phyloP scores from a whole-genome alignment of 2,113 vertebrate species.

The Natator depressus region DNA sequence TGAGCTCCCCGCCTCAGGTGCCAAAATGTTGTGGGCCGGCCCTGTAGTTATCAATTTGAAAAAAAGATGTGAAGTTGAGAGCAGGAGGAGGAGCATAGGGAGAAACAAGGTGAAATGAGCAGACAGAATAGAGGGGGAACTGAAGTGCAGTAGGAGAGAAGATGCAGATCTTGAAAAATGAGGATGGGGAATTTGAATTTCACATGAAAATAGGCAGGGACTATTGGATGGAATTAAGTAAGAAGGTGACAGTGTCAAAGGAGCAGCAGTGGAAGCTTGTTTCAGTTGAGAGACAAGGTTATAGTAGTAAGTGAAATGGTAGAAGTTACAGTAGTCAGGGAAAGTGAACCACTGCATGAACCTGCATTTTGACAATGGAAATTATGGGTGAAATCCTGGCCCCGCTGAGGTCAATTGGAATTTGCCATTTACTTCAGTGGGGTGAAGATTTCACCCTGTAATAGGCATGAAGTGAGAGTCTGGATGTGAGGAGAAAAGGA shows the following conservation, averaged over 20 bases:
- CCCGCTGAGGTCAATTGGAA: background rate
- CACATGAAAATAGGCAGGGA: background rate
- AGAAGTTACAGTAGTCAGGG: background rate
- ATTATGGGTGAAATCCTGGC: background rate
- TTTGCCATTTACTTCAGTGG: background rate
- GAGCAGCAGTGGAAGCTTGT: background rate
- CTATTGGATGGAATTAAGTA: background rate
- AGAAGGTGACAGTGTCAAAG: background rate
- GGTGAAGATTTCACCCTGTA: background rate
- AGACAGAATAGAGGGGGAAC: background rate
- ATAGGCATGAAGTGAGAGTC: background rate
- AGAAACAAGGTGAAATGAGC: background rate
- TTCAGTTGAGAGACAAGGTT: background rate
- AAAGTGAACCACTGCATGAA: background rate
- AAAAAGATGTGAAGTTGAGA: background rate
- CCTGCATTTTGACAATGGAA: background rate
- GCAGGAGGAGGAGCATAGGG: background rate
- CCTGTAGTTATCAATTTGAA: background rate
- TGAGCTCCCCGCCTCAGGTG: too few relatives aligned
- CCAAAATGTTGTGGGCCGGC: too few relatives aligned
- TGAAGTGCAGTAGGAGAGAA: background rate
- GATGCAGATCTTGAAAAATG: background rate
- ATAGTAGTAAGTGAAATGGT: background rate
- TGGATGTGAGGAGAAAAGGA: background rate
- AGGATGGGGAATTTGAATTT: background rate